A percentile compares a stretch with the other conserved stretches of the same genome.
phyloP scores from a whole-genome alignment of 2,113 vertebrate genomes.

The Chloropsis cyanopogon region DNA sequence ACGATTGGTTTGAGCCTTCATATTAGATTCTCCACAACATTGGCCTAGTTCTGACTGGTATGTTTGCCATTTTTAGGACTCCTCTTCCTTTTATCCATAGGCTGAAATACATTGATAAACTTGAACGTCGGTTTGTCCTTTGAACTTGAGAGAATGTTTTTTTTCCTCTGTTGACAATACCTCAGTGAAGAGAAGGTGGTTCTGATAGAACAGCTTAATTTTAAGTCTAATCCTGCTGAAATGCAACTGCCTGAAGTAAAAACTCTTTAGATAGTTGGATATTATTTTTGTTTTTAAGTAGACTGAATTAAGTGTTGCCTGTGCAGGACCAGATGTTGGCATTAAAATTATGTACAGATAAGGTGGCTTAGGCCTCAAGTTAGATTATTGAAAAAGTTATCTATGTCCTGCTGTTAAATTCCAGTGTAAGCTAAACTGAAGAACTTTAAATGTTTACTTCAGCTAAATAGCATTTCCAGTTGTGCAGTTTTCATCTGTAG shows the following conservation, averaged over 20 bases:
- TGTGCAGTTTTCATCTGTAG: neutral
- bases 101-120: slow-evolving; percentile 5
- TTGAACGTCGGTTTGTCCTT: slow-evolving; percentile 54
- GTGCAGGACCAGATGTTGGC: neutral
- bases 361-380: slow-evolving; percentile 20
- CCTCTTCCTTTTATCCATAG: neutral
- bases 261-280: neutral
- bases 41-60: slow-evolving; percentile 24
- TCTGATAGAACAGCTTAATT: neutral
- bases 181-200: neutral
- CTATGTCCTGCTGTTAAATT: neutral
- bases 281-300: neutral
- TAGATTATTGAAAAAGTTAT: neutral
- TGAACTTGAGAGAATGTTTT: slow-evolving; percentile 40
- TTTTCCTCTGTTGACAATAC: neutral
- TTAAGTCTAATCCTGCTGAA: neutral
- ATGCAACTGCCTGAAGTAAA: neutral
- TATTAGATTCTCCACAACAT: slow-evolving; percentile 19
- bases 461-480: neutral
- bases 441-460: neutral
- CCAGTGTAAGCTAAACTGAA: neutral
- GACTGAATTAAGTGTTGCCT: neutral
- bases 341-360: neutral
- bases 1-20: slow-evolving; percentile 15
- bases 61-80: slow-evolving; percentile 51